phyloP scores from a whole-genome alignment of 2,797 vertebrate species.

The Sebastes taczanowskii region DNA sequence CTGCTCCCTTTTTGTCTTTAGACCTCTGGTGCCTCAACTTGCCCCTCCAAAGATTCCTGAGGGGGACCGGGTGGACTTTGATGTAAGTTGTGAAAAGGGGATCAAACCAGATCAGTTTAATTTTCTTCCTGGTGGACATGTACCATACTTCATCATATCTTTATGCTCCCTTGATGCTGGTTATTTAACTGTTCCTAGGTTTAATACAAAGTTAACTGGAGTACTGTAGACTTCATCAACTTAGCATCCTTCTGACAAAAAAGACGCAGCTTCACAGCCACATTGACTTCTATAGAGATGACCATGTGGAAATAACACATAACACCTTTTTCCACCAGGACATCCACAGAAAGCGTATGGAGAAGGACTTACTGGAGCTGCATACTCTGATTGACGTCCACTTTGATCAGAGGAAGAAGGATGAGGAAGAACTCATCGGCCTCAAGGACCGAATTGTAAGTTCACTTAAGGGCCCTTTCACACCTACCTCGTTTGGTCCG shows the following conservation, averaged over 20 bases:
- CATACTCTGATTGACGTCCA: conserved; percentile 92
- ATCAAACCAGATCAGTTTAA: not conserved
- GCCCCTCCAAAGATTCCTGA: conserved; percentile 93
- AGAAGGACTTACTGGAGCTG: conserved; percentile 91
- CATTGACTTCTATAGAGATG: too few species aligned
- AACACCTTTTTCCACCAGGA: conserved; percentile 77
- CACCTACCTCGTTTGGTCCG: not conserved
- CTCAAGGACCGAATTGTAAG: conserved; percentile 90
- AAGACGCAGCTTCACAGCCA: too few species aligned
- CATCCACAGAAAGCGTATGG: conserved; percentile 94
- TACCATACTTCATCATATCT: too few species aligned
- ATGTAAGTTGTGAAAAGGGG: conserved; percentile 80
- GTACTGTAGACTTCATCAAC: too few species aligned
- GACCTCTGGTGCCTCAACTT: conserved; percentile 87
- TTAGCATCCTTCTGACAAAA: too few species aligned
- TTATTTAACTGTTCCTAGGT: not conserved
- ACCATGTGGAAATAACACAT: too few species aligned
- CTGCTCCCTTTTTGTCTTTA: conserved; percentile 24
- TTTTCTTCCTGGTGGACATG: not conserved
- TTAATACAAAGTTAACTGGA: not conserved
- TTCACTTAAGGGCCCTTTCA: not conserved
- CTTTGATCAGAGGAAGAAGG: conserved; percentile 94
- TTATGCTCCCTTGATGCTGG: not conserved
- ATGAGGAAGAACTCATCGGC: conserved; percentile 90
- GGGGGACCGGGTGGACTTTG: conserved; percentile 93